Conservation (phyloP, 2,113 vertebrate genomes). For the Mastomys coucha region DNA sequence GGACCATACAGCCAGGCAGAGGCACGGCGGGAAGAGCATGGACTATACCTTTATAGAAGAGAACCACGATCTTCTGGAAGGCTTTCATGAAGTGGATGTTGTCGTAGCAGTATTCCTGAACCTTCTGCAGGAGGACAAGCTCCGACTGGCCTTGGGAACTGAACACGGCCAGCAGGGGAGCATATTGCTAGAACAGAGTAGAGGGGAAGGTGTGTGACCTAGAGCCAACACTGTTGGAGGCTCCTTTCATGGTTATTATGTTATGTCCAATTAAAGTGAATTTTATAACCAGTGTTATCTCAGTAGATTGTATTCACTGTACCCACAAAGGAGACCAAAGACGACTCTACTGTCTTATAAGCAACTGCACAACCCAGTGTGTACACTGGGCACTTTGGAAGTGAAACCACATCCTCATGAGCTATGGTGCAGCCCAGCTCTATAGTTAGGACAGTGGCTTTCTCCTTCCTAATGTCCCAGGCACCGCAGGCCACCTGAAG, state of each 20-base stretch:
- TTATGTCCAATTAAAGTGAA: not conserved
- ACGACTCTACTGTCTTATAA: not conserved
- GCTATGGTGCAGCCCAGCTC: no score
- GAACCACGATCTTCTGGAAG: slow-evolving; percentile 97
- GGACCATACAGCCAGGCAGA: slow-evolving; percentile 82
- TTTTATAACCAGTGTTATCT: not conserved
- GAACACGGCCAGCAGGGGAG: slow-evolving; percentile 94
- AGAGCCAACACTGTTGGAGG: not conserved
- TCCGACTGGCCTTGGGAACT: slow-evolving; percentile 96
- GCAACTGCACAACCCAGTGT: no score
- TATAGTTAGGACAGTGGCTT: rapidly evolving
- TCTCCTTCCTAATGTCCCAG: not conserved
- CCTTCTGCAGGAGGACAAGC: slow-evolving; percentile 93
- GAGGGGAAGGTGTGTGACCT: not conserved
- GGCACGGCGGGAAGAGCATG: not conserved
- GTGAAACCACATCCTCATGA: not conserved
- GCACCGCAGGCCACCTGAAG: not conserved
- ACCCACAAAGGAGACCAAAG: not conserved
- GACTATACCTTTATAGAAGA: slow-evolving; percentile 95
- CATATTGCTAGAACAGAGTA: slow-evolving; percentile 90
- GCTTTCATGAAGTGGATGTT: slow-evolving; percentile 98
- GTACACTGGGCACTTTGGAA: not conserved
- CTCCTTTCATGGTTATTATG: not conserved
- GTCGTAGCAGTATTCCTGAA: slow-evolving; percentile 96
- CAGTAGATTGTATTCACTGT: not conserved